Evolutionary conservation across 2,113 vertebrate species (phyloP).

Genomic region (Xenus cinereus): DNA sequence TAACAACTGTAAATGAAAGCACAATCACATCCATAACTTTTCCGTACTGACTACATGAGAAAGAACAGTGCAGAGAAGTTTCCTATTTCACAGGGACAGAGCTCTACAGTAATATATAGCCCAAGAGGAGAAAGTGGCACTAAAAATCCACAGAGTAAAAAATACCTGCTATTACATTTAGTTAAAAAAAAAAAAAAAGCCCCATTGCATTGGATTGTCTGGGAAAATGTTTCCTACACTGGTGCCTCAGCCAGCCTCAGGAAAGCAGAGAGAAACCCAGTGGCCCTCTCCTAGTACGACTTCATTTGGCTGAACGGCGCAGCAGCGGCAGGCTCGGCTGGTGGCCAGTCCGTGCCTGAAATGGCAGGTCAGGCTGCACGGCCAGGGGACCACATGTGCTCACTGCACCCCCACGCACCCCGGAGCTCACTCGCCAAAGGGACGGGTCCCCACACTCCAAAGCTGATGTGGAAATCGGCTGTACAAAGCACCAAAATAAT

Average conservation of each 20-base stretch:
- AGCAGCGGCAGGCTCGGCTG: neutral
- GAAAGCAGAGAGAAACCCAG: neutral
- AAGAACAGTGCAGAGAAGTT: neutral
- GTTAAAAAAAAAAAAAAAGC: neutral
- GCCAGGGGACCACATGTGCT: too few species aligned
- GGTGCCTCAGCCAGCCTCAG: neutral
- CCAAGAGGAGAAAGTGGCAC: neutral
- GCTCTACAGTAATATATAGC: neutral
- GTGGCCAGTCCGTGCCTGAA: neutral
- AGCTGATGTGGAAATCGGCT: neutral
- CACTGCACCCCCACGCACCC: accelerated
- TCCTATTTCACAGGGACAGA: neutral
- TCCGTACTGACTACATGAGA: neutral
- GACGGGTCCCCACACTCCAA: neutral
- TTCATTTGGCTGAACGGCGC: neutral
- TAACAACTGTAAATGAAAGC: neutral
- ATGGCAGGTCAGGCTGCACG: accelerated
- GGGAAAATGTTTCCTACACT: neutral
- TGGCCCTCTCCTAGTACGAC: neutral
- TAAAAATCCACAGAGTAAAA: neutral
- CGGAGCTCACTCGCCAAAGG: accelerated
- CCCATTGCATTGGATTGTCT: neutral
- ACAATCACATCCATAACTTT: neutral
- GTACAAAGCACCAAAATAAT: neutral
- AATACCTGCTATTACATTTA: neutral